A percentile compares a stretch with the other conserved stretches of the same genome.
phyloP scores from a whole-genome alignment of 2,797 vertebrate genomes.

The Malacoctenus gilli region DNA sequence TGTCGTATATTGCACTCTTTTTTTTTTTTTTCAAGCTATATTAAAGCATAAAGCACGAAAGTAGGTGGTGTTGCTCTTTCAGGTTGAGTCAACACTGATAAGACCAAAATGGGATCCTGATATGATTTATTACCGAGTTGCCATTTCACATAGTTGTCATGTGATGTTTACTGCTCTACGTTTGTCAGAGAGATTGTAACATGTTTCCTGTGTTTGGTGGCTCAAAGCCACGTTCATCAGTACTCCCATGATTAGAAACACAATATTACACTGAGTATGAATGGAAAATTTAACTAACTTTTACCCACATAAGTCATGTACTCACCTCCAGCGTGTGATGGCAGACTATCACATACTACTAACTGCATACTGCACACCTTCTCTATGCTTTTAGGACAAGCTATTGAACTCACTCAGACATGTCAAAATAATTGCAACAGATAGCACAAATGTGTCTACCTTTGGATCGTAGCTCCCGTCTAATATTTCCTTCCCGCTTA shows the following conservation, averaged over 20 bases:
- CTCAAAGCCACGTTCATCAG: conserved; percentile 10
- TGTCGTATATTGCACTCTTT: background rate
- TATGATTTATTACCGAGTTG: conserved; percentile 56
- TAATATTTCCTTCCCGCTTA: background rate
- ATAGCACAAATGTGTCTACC: background rate
- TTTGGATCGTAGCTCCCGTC: background rate
- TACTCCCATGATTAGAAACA: background rate
- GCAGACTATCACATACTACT: background rate
- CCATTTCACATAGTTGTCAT: conserved; percentile 48
- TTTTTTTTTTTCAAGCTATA: background rate
- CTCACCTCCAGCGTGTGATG: background rate
- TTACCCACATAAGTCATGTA: background rate
- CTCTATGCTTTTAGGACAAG: background rate
- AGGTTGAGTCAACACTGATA: conserved; percentile 23
- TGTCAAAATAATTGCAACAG: background rate
- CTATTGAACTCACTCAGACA: background rate
- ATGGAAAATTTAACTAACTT: too few species aligned
- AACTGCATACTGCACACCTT: background rate
- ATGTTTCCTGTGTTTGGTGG: conserved; percentile 33
- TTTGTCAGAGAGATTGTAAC: conserved; percentile 9
- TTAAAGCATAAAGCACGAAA: conserved; percentile 6
- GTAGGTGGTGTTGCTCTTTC: background rate
- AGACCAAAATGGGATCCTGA: conserved; percentile 9
- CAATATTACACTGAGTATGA: background rate
- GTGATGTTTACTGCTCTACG: conserved; percentile 40